Conservation (phyloP, 2,888 invertebrate species). For the Sceliomorpha sp. region DNA sequence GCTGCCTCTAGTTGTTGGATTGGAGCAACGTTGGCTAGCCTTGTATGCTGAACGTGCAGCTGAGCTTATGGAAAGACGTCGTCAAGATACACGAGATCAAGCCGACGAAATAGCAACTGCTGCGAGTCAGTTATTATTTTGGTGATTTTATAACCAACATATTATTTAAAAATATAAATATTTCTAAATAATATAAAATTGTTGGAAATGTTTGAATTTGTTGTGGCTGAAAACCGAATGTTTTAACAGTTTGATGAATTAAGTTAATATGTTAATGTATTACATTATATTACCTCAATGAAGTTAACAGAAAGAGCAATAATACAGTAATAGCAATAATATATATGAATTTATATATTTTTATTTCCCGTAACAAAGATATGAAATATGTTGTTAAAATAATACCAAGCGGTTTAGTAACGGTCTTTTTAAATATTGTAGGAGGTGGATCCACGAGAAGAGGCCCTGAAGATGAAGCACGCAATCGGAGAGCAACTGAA, state of each 20-base stretch:
- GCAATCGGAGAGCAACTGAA: slow-evolving; percentile 91
- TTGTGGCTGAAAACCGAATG: too few species aligned
- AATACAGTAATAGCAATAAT: too few species aligned
- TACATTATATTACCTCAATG: too few species aligned
- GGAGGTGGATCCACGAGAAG: slow-evolving; percentile 77
- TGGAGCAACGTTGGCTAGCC: slow-evolving; percentile 90
- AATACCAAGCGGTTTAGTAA: too few species aligned
- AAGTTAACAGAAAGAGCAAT: too few species aligned
- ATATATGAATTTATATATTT: too few species aligned
- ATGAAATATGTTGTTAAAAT: too few species aligned
- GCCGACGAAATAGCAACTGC: slow-evolving; percentile 92
- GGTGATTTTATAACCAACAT: background rate
- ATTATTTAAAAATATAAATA: slow-evolving; percentile 6
- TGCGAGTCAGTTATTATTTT: slow-evolving; percentile 81
- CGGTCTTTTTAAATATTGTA: too few species aligned
- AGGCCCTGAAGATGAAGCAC: slow-evolving; percentile 85
- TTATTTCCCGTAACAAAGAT: too few species aligned
- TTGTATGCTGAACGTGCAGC: slow-evolving; percentile 87
- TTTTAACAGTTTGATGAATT: background rate
- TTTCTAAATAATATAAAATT: background rate
- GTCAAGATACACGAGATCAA: slow-evolving; percentile 96
- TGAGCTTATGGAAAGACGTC: slow-evolving; percentile 89
- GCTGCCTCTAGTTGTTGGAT: slow-evolving; percentile 86
- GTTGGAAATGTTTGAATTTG: background rate
- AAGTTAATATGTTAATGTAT: slow-evolving; percentile 2